phyloP scores from a whole-genome alignment of 2,888 invertebrate genomes.

The Ferrisia virgata region DNA sequence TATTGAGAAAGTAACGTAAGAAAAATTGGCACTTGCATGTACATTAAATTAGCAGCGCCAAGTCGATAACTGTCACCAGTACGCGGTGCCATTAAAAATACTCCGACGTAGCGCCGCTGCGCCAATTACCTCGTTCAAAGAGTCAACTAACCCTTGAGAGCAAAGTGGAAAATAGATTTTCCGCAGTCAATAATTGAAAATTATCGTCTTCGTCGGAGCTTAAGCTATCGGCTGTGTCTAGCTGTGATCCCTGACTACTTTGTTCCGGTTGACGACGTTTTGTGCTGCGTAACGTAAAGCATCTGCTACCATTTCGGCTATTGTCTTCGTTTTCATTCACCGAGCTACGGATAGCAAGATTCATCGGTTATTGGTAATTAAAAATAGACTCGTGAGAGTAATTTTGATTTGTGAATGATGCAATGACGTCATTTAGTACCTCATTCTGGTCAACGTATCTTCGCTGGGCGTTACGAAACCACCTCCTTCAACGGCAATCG shows the following conservation, averaged over 20 bases:
- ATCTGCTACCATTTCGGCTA: conserved; percentile 54
- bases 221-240: conserved; percentile 71
- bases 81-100: background rate
- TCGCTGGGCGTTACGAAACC: conserved; percentile 76
- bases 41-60: conserved; percentile 10
- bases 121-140: background rate
- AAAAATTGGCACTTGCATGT: background rate
- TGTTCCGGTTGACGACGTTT: conserved; percentile 57
- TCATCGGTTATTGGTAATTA: background rate
- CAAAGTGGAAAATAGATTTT: conserved; percentile 83
- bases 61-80: background rate
- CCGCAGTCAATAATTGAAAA: conserved; percentile 86
- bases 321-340: conserved; percentile 52
- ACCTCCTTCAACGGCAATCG: conserved; percentile 88
- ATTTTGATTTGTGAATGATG: background rate
- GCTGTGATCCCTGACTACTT: conserved; percentile 55
- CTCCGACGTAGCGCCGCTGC: background rate
- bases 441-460: conserved; percentile 60
- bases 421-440: conserved; percentile 46
- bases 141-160: conserved; percentile 66
- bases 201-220: conserved; percentile 88
- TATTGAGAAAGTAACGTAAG: background rate
- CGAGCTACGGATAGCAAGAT: conserved; percentile 48
- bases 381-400: background rate
- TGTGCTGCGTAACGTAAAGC: conserved; percentile 62